A percentile compares a stretch with the other conserved stretches of the same genome.
Conservation (phyloP, 2,888 invertebrate species). For the Sepioteuthis lessoniana region DNA sequence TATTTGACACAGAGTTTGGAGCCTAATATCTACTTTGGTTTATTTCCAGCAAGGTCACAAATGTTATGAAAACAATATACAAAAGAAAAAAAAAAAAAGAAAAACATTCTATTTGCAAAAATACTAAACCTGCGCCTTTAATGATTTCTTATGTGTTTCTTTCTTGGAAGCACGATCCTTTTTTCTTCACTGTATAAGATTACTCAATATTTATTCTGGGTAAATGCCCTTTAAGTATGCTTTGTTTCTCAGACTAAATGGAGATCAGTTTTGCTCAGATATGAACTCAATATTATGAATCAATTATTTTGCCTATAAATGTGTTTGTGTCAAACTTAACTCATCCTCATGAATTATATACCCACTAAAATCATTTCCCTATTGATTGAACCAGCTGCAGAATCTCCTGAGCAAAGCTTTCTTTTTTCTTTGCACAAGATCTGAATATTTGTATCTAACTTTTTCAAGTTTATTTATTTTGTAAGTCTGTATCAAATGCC, state of each 20-base stretch:
- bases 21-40: not conserved
- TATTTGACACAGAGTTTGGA: not conserved
- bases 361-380: not conserved
- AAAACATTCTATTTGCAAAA: not conserved
- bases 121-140: not conserved
- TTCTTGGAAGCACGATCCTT: not conserved
- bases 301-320: not conserved
- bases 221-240: slow-evolving; percentile 18
- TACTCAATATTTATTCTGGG: not conserved
- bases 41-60: not conserved
- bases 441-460: no score
- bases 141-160: not conserved
- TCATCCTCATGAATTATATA: not conserved
- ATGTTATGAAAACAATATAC: not conserved
- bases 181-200: not conserved
- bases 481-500: no score
- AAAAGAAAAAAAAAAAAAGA: not conserved
- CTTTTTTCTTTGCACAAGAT: not conserved
- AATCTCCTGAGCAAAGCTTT: not conserved
- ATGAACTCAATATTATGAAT: not conserved
- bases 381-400: not conserved
- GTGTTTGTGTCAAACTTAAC: not conserved
- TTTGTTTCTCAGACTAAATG: not conserved
- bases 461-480: no score
- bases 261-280: not conserved